Percentiles rank a stretch among this genome's conserved stretches.
Conservation (phyloP, 2,113 vertebrate genomes). For the Pterocles burchelli region DNA sequence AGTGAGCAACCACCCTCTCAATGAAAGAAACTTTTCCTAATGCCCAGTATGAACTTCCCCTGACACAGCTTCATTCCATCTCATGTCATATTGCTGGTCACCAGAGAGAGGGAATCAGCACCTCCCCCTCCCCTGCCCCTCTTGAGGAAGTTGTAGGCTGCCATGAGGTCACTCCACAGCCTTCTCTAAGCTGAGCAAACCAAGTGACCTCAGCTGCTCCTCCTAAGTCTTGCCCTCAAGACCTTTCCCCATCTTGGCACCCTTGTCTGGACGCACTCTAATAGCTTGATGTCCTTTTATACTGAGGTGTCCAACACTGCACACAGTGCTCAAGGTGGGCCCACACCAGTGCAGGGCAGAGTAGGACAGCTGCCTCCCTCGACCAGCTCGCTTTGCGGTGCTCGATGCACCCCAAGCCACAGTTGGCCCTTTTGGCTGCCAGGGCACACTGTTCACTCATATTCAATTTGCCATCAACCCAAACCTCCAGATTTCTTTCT, state of each 20-base stretch:
- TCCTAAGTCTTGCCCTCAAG: background rate
- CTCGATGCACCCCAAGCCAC: too few relatives aligned
- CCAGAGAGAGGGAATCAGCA: background rate
- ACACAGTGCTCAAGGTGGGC: background rate
- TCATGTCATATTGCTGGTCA: fast-evolving
- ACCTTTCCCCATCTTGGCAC: too few relatives aligned
- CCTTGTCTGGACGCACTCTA: background rate
- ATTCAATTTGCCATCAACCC: too few relatives aligned
- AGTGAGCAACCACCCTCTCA: too few relatives aligned
- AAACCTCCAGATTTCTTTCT: too few relatives aligned
- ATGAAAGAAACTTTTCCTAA: too few relatives aligned
- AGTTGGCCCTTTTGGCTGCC: too few relatives aligned
- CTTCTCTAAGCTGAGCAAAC: background rate
- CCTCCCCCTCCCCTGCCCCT: fast-evolving
- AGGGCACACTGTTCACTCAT: too few relatives aligned
- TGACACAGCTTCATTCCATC: background rate
- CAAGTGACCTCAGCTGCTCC: background rate
- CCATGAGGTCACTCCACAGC: background rate
- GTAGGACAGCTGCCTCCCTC: background rate
- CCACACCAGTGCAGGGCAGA: background rate
- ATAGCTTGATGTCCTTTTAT: background rate
- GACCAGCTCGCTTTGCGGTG: too few relatives aligned
- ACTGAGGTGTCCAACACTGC: background rate
- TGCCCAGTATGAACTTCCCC: too few relatives aligned
- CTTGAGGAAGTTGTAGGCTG: background rate